Evolutionary conservation across 2,797 vertebrate species (phyloP).

Genomic region (Sardinella longiceps): DNA sequence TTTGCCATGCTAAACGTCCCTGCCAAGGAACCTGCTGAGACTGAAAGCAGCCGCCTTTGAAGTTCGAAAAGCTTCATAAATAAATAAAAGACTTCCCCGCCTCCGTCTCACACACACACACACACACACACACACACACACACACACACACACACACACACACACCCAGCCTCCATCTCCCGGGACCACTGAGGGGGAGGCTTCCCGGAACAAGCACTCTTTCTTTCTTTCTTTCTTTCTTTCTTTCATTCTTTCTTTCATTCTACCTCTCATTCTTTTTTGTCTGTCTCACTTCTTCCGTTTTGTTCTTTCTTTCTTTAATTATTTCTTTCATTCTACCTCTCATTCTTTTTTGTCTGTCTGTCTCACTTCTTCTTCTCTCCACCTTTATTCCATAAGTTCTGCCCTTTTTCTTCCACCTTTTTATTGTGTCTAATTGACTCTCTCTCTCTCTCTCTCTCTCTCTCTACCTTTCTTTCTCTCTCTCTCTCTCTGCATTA

Average conservation of each 20-base stretch:
- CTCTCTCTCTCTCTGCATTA: not conserved
- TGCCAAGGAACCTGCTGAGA: constrained; percentile 39
- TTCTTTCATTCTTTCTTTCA: not conserved
- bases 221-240: constrained; percentile 10
- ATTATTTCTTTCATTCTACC: not conserved
- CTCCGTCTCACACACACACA: too few relatives aligned
- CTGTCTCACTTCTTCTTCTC: not conserved
- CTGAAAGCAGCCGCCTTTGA: constrained; percentile 54
- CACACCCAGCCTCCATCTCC: constrained; percentile 47
- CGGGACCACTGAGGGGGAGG: constrained; percentile 36
- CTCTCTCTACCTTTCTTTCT: not conserved
- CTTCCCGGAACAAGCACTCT: constrained; percentile 35
- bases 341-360: too few relatives aligned
- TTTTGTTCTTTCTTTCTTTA: not conserved
- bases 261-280: too few relatives aligned
- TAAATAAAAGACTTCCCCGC: constrained; percentile 51
- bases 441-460: not conserved
- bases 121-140: too few relatives aligned
- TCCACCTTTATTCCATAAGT: constrained; percentile 21
- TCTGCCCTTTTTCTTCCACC: constrained; percentile 26
- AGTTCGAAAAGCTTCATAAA: constrained; percentile 58
- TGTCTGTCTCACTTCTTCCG: constrained; percentile 10
- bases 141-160: too few relatives aligned
- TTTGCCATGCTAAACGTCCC: constrained; percentile 54
- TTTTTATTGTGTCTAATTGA: not conserved